Base-by-base conservation (phyloP, 2,888 invertebrate genomes). In the Latheticus oryzae region DNA sequence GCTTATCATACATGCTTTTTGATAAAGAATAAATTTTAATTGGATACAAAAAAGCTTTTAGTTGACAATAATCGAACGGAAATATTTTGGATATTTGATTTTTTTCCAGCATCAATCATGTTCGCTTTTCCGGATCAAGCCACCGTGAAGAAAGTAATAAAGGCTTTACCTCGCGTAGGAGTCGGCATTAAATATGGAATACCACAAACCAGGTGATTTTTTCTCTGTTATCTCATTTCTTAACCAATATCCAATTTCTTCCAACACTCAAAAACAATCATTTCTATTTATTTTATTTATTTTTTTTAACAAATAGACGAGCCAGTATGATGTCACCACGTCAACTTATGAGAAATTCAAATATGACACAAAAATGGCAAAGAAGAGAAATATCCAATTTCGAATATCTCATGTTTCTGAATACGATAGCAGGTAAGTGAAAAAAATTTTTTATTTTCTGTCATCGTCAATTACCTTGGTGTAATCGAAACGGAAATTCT, bases 351-450 rank as follows among this genome's bases (percentile, higher is more conserved):
- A 89, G 97, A 73, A 94, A 96, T 82, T 98, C 98, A 13, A 97
- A 98, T 81, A 99, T 99, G 99, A 98, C 97, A 37, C 96, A 97
- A 81, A 95, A 97, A 80, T 99, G 99, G 99, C 98, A 98, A 80
- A 86, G 97, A 13, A 84, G 99, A 32, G 99, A 99, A 81, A 98
- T 99, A 72, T 97, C 97, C 61, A 99, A 99, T 83, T 99, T 99
- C 81, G 99, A 99, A 82, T 99, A 99, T 79, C 86, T 99, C 70
- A 99, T 99, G 98, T 99, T 99, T 84, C 88, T 99, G 66, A 99
- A 99, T 80, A 99, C 99, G 9, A 97, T 99, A 66, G 98, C 99
- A 58, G 97, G 93, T 93, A 74, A 84, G 86, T 74, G 16, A 17
- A 11, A n/a, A 19, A 5, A 9, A 35, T 16, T 35, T 33, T 17